These are phyloP conservation scores for Cerceris rybyensis DNA, from an alignment of 2,888 invertebrate species.

Conservation along the genomic window DNA sequence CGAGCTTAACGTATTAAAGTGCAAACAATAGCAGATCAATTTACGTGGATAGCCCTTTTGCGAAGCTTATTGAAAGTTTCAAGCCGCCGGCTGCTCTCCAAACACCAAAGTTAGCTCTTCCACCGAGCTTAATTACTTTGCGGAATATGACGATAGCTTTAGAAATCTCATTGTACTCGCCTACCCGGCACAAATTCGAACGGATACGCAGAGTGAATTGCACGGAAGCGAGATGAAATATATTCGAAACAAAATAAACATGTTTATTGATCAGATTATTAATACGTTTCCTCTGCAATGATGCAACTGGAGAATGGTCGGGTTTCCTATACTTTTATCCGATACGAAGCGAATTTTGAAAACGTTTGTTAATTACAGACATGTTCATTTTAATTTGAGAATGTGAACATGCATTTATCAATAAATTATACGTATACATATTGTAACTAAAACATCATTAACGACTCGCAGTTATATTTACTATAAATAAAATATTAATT, in stretches of 20 bases:
- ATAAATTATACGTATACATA: too few species aligned
- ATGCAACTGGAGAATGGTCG: too few species aligned
- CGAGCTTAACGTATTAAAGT: slow-evolving; percentile 7
- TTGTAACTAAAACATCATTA: too few species aligned
- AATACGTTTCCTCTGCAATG: too few species aligned
- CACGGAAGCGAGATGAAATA: neutral
- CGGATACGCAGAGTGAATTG: neutral
- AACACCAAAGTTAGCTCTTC: slow-evolving; percentile 21
- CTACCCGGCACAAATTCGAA: neutral
- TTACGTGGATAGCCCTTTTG: slow-evolving; percentile 11
- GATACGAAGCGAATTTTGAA: too few species aligned
- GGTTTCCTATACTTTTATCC: too few species aligned
- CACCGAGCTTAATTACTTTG: slow-evolving; percentile 6
- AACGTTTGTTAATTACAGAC: too few species aligned
- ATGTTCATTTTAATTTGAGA: too few species aligned
- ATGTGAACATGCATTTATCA: too few species aligned
- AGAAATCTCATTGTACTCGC: slow-evolving; percentile 5
- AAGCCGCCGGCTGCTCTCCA: slow-evolving; percentile 10
- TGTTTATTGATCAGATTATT: too few species aligned
- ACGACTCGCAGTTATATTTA: too few species aligned
- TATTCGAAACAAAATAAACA: neutral
- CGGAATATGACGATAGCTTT: neutral
- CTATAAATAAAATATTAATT: too few species aligned
- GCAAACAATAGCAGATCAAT: slow-evolving; percentile 20
- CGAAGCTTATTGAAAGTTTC: slow-evolving; percentile 17